A percentile compares a stretch with the other conserved stretches of the same genome.
phyloP scores from a whole-genome alignment of 2,888 invertebrate species.

The Prosapia bicincta region DNA sequence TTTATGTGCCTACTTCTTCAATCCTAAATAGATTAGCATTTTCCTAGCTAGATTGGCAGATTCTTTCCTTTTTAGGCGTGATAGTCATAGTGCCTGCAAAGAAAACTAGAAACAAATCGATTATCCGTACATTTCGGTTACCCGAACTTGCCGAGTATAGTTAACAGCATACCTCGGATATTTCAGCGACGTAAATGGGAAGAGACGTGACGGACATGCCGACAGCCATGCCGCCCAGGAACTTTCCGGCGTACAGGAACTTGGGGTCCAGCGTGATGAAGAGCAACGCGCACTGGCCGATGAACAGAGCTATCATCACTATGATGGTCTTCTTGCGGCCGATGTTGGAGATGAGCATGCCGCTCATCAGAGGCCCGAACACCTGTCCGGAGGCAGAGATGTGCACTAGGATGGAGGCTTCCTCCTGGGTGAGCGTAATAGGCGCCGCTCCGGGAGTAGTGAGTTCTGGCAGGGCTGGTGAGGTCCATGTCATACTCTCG shows the following conservation, averaged over 20 bases:
- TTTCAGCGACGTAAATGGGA: slow-evolving; percentile 16
- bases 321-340: slow-evolving; percentile 20
- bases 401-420: not conserved
- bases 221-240: slow-evolving; percentile 16
- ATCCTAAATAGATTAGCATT: too few relatives aligned
- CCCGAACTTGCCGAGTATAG: too few relatives aligned
- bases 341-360: slow-evolving; percentile 9
- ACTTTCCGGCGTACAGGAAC: slow-evolving; percentile 9
- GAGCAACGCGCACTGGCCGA: slow-evolving; percentile 9
- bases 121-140: too few relatives aligned
- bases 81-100: too few relatives aligned
- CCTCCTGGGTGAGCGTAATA: not conserved
- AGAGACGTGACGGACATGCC: slow-evolving; percentile 15
- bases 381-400: not conserved
- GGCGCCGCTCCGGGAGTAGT: not conserved
- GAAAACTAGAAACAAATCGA: too few relatives aligned
- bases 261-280: not conserved
- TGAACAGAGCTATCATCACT: slow-evolving; percentile 15
- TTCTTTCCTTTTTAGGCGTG: too few relatives aligned
- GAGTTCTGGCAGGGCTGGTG: slow-evolving; percentile 24
- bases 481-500: slow-evolving; percentile 24
- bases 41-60: too few relatives aligned
- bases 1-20: too few relatives aligned
- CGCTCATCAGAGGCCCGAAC: slow-evolving; percentile 16
- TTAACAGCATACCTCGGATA: slow-evolving; percentile 19